These are phyloP conservation scores for Phyto melanocephala DNA, from an alignment of 2,888 invertebrate species.

Conservation along the genomic window DNA sequence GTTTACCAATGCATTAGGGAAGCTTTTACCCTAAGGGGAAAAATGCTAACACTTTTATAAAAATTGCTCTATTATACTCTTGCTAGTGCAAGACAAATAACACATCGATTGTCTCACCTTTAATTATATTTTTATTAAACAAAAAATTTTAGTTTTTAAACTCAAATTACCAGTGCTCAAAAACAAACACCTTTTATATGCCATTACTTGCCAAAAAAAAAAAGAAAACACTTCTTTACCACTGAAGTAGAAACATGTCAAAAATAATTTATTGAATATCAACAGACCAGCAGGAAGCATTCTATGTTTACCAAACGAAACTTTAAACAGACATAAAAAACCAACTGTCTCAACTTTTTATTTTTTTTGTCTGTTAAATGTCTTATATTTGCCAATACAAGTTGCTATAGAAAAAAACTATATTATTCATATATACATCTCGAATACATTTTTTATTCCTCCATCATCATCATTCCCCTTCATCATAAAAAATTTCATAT, in stretches of 20 bases:
- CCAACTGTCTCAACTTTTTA: slow-evolving; percentile 12
- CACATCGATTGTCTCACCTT: too few species aligned
- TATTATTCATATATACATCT: neutral
- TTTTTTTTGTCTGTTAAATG: neutral
- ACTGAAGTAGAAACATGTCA: slow-evolving; percentile 27
- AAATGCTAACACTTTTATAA: too few species aligned
- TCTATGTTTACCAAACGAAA: slow-evolving; percentile 20
- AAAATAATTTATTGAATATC: slow-evolving; percentile 42
- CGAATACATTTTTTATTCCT: neutral
- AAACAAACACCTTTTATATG: neutral
- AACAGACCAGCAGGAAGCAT: slow-evolving; percentile 10
- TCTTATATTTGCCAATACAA: slow-evolving; percentile 17
- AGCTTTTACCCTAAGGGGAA: too few species aligned
- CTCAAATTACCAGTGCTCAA: too few species aligned
- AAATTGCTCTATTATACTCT: too few species aligned
- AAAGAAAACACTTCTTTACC: neutral
- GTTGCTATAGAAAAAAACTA: neutral
- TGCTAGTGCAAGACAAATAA: too few species aligned
- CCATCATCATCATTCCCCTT: too few species aligned
- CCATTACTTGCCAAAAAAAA: slow-evolving; percentile 19
- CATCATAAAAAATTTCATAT: neutral
- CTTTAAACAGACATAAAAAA: slow-evolving; percentile 2
- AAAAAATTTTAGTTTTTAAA: too few species aligned
- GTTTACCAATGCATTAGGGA: too few species aligned
- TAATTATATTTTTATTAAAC: too few species aligned